Conservation (phyloP, 2,888 invertebrate species). For the Sesamia inferens region DNA sequence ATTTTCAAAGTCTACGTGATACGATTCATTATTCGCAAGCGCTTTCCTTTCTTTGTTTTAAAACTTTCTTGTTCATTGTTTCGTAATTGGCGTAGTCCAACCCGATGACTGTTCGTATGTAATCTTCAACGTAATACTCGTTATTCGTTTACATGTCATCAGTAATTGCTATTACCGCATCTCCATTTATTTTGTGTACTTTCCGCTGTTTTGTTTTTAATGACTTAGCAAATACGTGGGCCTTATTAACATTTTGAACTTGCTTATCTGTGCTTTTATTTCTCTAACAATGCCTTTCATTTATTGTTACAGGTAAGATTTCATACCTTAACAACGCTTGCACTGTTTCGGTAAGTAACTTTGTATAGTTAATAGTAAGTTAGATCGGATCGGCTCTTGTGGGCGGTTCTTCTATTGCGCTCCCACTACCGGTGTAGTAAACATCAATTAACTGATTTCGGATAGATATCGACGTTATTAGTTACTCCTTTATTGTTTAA, state of each 20-base stretch:
- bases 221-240: constrained; percentile 68
- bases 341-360: constrained; percentile 74
- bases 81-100: constrained; percentile 83
- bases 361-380: constrained; percentile 62
- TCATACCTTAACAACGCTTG: constrained; percentile 54
- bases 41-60: constrained; percentile 83
- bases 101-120: constrained; percentile 73
- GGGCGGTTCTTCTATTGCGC: constrained; percentile 65
- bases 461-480: constrained; percentile 86
- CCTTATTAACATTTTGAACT: constrained; percentile 79
- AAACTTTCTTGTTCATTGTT: constrained; percentile 86
- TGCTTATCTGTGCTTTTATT: constrained; percentile 60
- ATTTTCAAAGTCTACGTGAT: constrained; percentile 72
- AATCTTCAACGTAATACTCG: constrained; percentile 81
- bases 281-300: constrained; percentile 63
- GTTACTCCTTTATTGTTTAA: constrained; percentile 87
- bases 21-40: constrained; percentile 73
- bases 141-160: constrained; percentile 80
- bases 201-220: constrained; percentile 65
- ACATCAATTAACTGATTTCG: constrained; percentile 88
- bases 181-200: constrained; percentile 75
- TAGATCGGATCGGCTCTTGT: constrained; percentile 64
- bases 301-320: constrained; percentile 85
- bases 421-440: constrained; percentile 79
- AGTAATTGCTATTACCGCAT: constrained; percentile 82